Evolutionary conservation across 2,888 invertebrate genomes (phyloP), one percentile per base, ranked within the genome.

Genomic region (Dryadula phaetusa): DNA sequence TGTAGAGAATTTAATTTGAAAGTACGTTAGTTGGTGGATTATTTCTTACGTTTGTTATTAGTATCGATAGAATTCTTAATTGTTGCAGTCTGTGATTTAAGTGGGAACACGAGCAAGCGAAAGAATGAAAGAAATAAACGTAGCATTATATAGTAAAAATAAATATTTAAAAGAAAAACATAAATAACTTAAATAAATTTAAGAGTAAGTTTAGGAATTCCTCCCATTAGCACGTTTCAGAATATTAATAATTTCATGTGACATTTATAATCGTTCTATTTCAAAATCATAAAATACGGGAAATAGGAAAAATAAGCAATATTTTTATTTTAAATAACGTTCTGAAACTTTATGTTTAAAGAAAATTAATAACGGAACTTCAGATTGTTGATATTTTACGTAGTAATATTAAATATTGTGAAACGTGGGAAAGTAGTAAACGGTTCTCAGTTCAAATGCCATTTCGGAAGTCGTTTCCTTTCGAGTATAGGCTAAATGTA

Each of bases 181-280:
- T n/a, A n/a, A n/a, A n/a, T n/a, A n/a, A 14, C 44, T 14, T 44
- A 60, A 32, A 44, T 25, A 42, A 60, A 60, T 60, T 46, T 60
- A 32, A 44, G 7, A 44, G 32, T n/a, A 3, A 60, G 49, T 58
- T 58, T n/a, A 64, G 42, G 58, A 65, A 65, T 58, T 49, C 40
- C 47, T 47, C 37, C 49, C 49, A 64, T 64, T 64, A 64, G 58
- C 58, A 64, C 58, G 64, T 58, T 58, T 18, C 28, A 10, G 18
- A 20, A 49, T 25, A 58, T 49, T 40, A 65, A 65, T 60, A 58
- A 60, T 58, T 16, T 14, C 58, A 20, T 20, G 42, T 18, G 32
- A 44, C 44, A 46, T 46, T 60, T 46, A 32, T 32, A 60, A 14
- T 40, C 10, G 8, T 40, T 22, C 22, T 22, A 10, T 40, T 56